These are phyloP conservation scores for Bambusicola thoracicus DNA, from an alignment of 2,113 vertebrate species.

Conservation along the genomic window DNA sequence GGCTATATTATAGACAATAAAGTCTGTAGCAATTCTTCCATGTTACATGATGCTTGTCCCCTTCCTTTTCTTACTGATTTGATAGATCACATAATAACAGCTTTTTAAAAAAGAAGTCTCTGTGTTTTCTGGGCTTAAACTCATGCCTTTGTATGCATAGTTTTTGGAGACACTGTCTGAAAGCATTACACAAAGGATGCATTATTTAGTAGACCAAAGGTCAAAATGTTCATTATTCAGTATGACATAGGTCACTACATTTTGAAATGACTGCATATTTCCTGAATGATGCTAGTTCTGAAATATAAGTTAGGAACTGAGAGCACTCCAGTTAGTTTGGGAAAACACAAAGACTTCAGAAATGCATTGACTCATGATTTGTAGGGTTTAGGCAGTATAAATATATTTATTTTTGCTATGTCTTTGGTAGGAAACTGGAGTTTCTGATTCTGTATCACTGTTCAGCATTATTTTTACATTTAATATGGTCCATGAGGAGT, in stretches of 20 bases:
- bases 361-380: constrained; percentile 35
- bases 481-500: constrained; percentile 14
- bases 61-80: constrained; percentile 11
- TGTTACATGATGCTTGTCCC: not conserved
- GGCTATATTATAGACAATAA: not conserved
- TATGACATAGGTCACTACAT: constrained; percentile 54
- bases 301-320: constrained; percentile 64
- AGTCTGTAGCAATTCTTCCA: not conserved
- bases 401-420: constrained; percentile 11
- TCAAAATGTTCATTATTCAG: constrained; percentile 69
- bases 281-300: constrained; percentile 52
- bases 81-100: not conserved
- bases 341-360: constrained; percentile 29
- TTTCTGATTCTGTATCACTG: constrained; percentile 7
- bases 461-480: constrained; percentile 48
- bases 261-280: constrained; percentile 65
- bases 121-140: not conserved
- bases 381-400: not conserved
- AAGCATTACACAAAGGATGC: constrained; percentile 55
- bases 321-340: not conserved
- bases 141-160: not conserved
- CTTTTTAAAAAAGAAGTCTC: not conserved
- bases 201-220: constrained; percentile 66
- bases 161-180: constrained; percentile 33
- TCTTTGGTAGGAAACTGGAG: not conserved